Percentiles rank a stretch among this genome's conserved stretches.
These are phyloP conservation scores for Stichopus horrens DNA, from an alignment of 53 echinoderm and acorn worm species.

Conservation along the genomic window DNA sequence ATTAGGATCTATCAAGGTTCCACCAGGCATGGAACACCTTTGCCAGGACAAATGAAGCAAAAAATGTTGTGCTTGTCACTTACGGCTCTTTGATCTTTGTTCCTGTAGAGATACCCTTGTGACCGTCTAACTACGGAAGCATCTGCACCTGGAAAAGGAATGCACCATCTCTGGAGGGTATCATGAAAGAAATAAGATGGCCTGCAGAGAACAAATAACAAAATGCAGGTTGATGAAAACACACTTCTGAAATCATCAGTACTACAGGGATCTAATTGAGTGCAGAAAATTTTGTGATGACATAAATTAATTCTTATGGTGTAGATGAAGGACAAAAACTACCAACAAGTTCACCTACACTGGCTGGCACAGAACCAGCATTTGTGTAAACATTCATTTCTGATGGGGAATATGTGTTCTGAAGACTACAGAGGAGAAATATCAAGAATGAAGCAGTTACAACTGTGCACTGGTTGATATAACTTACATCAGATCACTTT, in stretches of 20 bases:
- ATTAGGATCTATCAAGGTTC: no score
- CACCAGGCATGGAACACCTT: no score
- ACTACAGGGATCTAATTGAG: neutral
- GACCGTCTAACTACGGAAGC: constrained; percentile 72
- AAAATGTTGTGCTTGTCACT: neutral
- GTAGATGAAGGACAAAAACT: no score
- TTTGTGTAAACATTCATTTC: no score
- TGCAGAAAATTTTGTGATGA: neutral
- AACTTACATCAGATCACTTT: neutral
- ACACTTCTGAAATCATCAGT: neutral
- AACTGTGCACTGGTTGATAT: no score
- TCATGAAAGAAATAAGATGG: constrained; percentile 62
- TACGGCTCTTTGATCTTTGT: constrained; percentile 66
- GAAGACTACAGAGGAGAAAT: no score
- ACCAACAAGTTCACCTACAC: no score
- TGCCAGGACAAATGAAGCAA: no score
- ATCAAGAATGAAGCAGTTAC: no score
- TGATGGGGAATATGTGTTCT: no score
- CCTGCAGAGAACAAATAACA: constrained; percentile 37
- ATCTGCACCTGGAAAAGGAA: constrained; percentile 69
- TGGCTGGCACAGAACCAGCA: no score
- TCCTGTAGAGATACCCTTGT: constrained; percentile 63
- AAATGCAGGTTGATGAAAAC: neutral
- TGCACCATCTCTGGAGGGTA: constrained; percentile 56
- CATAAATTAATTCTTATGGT: no score